These are phyloP conservation scores for Rhynchomys soricoides DNA, from an alignment of 2,113 vertebrate species.

Conservation along the genomic window DNA sequence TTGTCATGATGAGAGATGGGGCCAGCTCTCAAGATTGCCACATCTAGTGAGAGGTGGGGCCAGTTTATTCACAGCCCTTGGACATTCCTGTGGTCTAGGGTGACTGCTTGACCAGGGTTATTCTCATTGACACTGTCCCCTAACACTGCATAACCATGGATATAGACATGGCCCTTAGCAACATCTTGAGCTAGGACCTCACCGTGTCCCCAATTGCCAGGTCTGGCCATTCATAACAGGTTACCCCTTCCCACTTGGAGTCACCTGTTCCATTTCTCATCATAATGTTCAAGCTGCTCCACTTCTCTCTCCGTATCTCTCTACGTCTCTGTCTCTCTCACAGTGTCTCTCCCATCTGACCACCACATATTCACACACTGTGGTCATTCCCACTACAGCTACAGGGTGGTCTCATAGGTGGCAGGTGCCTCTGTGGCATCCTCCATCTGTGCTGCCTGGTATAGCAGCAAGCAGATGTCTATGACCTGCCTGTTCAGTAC, in stretches of 20 bases:
- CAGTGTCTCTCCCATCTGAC: neutral
- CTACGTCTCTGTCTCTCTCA: too few relatives aligned
- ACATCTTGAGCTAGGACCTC: neutral
- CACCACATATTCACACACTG: neutral
- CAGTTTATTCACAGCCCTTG: neutral
- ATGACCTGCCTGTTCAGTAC: neutral
- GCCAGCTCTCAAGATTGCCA: too few relatives aligned
- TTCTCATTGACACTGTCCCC: neutral
- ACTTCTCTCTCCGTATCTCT: too few relatives aligned
- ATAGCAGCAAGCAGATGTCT: neutral
- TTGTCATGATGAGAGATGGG: neutral
- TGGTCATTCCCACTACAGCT: neutral
- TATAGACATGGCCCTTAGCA: neutral
- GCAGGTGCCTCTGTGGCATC: neutral
- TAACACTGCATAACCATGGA: neutral
- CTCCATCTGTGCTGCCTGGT: neutral
- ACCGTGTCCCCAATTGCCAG: neutral
- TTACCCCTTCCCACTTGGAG: too few relatives aligned
- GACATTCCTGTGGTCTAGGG: too few relatives aligned
- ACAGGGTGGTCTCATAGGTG: neutral
- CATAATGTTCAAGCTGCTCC: neutral
- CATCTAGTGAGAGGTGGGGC: too few relatives aligned
- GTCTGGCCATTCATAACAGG: neutral
- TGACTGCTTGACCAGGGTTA: neutral
- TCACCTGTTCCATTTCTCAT: neutral